Evolutionary conservation across 2,113 vertebrate genomes (phyloP).

Genomic region (Chaetops frenatus): DNA sequence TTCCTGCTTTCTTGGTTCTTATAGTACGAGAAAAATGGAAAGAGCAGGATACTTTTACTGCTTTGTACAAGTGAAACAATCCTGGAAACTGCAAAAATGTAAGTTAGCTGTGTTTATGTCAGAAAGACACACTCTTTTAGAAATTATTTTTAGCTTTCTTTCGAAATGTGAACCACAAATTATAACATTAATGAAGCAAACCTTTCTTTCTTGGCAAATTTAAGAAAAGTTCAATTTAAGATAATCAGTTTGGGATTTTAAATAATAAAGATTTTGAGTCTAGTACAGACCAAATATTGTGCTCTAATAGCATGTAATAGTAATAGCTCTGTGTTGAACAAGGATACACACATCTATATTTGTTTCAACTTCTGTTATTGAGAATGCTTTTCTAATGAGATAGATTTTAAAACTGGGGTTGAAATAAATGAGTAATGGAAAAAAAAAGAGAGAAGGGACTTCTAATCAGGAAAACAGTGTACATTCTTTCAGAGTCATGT

Average conservation of each 20-base stretch:
- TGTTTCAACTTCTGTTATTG: neutral
- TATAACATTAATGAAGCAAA: neutral
- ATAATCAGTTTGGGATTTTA: neutral
- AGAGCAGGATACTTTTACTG: conserved; percentile 10
- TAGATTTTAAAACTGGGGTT: conserved; percentile 5
- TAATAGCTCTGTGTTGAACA: neutral
- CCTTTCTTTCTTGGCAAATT: neutral
- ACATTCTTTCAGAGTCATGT: conserved; percentile 59
- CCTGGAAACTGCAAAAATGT: conserved; percentile 9
- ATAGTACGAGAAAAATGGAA: conserved; percentile 39
- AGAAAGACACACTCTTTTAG: neutral
- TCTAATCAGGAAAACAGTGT: conserved; percentile 46
- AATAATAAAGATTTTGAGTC: neutral
- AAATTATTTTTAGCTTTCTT: conserved; percentile 30
- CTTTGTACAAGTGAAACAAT: conserved; percentile 30
- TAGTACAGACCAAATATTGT: neutral
- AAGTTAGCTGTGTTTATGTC: conserved; percentile 11
- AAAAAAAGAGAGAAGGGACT: neutral
- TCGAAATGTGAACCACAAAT: neutral
- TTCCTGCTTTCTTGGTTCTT: conserved; percentile 56
- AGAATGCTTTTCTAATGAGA: conserved; percentile 47
- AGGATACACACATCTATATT: neutral
- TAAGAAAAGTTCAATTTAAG: conserved; percentile 1
- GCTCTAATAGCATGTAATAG: neutral
- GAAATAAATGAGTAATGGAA: conserved; percentile 41